These are phyloP conservation scores for Heptranchias perlo DNA, from an alignment of 2,113 vertebrate genomes.

Conservation along the genomic window DNA sequence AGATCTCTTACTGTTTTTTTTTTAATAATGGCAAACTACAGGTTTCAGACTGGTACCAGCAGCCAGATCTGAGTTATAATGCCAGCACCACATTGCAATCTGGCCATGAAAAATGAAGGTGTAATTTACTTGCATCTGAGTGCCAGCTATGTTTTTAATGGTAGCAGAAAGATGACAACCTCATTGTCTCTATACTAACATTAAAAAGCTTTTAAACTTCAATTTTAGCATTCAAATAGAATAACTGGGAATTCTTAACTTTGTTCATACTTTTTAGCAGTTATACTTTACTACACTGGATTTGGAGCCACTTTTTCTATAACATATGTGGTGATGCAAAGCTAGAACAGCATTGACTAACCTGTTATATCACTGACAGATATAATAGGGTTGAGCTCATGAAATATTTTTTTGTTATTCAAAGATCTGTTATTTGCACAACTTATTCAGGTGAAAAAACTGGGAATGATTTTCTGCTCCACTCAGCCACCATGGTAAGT, in stretches of 20 bases:
- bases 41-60: neutral
- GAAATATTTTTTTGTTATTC: neutral
- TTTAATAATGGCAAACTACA: neutral
- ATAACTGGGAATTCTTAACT: neutral
- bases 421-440: no score
- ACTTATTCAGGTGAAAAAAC: neutral
- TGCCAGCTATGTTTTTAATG: neutral
- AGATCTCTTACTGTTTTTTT: neutral
- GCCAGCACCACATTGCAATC: neutral
- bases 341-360: neutral
- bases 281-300: neutral
- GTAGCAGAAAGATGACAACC: neutral
- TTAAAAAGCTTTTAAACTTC: neutral
- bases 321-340: no score
- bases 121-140: neutral
- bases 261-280: neutral
- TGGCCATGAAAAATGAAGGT: neutral
- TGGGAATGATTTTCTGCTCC: neutral
- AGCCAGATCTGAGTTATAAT: neutral
- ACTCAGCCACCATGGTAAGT: neutral
- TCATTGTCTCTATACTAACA: neutral
- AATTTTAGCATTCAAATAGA: neutral
- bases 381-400: neutral
- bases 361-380: neutral
- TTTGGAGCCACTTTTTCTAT: no score